Base-by-base conservation (phyloP, 1,140 invertebrate species). In the Ditylenchus dipsaci region DNA sequence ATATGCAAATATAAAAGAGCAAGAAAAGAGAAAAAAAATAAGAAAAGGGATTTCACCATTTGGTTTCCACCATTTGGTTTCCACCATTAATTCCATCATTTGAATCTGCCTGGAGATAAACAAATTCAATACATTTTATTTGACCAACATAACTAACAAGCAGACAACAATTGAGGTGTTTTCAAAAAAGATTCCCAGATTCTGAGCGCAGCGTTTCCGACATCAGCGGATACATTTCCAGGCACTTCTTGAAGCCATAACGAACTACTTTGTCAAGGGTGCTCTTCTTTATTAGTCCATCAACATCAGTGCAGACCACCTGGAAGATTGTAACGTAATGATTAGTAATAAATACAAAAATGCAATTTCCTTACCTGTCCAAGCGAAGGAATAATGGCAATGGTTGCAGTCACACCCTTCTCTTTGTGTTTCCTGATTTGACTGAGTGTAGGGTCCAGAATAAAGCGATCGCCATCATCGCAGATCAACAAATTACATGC, bases 401-500 rank as follows among this genome's bases (percentile, higher is more conserved):
- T 61, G 13, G 59, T 61, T 29, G 29, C 59, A 7, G 19, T 43
- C n/a, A 61, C 59, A n/a, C 59, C 13, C 29, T n/a, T 13, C 19
- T n/a, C 13, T 9, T 29, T 23, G 38, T 33, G 27, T n/a, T 61
- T 43, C n/a, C 13, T 43, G 19, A 43, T 19, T 13, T 43, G 59
- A 19, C 29, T 61, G 17, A 19, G 29, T 19, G 59, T 61, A 19
- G 59, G 59, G 59, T 61, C 59, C n/a, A 61, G 21, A 43, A 61
- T 43, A 43, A 21, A 26, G 3, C 23, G 49, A 30, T 19, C 29
- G 8, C 59, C 59, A 29, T 5, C 59, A n/a, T 61, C 59, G n/a
- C 29, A 61, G 59, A 43, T 8, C 8, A 69, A 29, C 19, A 71
- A 29, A 73, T 73, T 63, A 42, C 69, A 71, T 19, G 69, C 72